Percentiles rank a stretch among this genome's conserved stretches.
These are phyloP conservation scores for Edolisoma coerulescens DNA, from an alignment of 2,113 vertebrate species.

Conservation along the genomic window DNA sequence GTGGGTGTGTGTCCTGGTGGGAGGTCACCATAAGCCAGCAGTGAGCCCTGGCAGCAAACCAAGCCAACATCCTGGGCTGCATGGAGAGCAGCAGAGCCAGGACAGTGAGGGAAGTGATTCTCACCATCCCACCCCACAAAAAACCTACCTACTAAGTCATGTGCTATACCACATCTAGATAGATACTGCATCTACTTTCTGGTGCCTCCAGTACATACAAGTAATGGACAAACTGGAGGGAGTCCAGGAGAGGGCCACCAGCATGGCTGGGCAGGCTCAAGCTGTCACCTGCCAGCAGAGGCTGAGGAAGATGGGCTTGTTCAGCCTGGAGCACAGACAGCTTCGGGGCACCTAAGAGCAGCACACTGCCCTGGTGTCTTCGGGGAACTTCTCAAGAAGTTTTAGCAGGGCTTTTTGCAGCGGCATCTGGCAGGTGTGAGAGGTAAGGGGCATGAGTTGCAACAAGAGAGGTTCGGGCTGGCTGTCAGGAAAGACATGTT, in stretches of 20 bases:
- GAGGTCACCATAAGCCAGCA: background rate
- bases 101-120: background rate
- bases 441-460: background rate
- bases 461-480: background rate
- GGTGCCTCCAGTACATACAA: background rate
- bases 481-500: background rate
- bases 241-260: background rate
- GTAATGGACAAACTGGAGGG: background rate
- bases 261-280: background rate
- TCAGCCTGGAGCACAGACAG: background rate
- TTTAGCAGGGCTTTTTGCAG: background rate
- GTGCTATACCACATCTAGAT: background rate
- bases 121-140: rapidly evolving
- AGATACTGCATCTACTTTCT: too few relatives aligned
- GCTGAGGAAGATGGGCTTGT: background rate
- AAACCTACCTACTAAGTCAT: too few relatives aligned
- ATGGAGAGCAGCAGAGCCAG: background rate
- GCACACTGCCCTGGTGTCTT: background rate
- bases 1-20: background rate
- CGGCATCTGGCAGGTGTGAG: background rate
- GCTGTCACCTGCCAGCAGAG: background rate
- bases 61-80: background rate
- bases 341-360: background rate
- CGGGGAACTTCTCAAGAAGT: background rate
- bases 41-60: background rate